Conservation (phyloP, 2,888 invertebrate genomes). For the Philonicus albiceps region DNA sequence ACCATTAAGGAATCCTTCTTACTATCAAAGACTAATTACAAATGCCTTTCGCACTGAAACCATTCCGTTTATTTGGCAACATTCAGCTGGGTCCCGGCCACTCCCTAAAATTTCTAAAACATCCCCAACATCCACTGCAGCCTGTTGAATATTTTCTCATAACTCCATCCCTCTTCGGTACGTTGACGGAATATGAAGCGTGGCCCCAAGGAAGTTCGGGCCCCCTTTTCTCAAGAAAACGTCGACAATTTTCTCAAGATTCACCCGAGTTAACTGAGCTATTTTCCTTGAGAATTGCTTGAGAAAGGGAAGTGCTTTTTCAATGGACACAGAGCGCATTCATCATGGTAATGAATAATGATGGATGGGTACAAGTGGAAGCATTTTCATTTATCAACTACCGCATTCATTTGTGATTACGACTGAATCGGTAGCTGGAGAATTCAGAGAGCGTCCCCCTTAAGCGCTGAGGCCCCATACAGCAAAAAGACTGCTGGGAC, state of each 20-base stretch:
- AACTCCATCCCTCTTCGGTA: not conserved
- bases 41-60: not conserved
- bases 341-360: constrained; percentile 33
- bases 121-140: not conserved
- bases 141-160: not conserved
- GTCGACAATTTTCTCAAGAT: constrained; percentile 9
- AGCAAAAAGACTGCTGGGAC: not conserved
- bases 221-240: not conserved
- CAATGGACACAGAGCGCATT: constrained; percentile 15
- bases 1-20: not conserved
- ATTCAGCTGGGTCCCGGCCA: not conserved
- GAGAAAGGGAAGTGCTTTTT: not conserved
- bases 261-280: constrained; percentile 7
- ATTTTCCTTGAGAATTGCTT: constrained; percentile 1
- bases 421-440: constrained; percentile 13
- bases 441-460: not conserved
- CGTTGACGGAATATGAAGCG: not conserved
- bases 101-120: not conserved
- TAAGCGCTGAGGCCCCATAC: not conserved
- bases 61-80: not conserved
- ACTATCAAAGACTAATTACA: not conserved
- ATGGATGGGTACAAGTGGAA: constrained; percentile 27
- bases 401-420: constrained; percentile 16
- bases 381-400: constrained; percentile 15
- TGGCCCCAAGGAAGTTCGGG: not conserved